Evolutionary conservation across 2,888 invertebrate species (phyloP).

Genomic region (Dorcus hopei): DNA sequence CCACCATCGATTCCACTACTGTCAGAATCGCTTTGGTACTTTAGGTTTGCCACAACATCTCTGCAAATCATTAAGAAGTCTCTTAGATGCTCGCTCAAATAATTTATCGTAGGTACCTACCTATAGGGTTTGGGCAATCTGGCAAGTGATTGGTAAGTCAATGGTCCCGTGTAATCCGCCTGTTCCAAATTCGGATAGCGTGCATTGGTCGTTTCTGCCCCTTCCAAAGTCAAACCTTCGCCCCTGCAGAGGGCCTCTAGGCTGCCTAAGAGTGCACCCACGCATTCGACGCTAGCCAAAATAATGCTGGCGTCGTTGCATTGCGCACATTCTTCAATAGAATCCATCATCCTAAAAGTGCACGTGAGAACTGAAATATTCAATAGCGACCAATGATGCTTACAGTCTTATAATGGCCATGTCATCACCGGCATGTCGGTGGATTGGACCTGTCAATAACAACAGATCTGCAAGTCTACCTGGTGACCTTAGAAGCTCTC

Average conservation of each 20-base stretch:
- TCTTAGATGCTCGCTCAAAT: not conserved
- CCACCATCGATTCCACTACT: slow-evolving; percentile 54
- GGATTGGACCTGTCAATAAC: slow-evolving; percentile 58
- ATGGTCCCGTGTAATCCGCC: slow-evolving; percentile 78
- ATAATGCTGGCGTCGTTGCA: slow-evolving; percentile 73
- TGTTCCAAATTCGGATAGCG: slow-evolving; percentile 68
- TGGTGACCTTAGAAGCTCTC: slow-evolving; percentile 77
- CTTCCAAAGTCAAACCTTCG: slow-evolving; percentile 64
- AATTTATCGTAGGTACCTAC: slow-evolving; percentile 47
- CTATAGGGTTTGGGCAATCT: slow-evolving; percentile 79
- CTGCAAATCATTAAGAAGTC: slow-evolving; percentile 43
- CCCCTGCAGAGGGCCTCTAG: slow-evolving; percentile 77
- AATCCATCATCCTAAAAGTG: slow-evolving; percentile 76
- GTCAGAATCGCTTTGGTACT: slow-evolving; percentile 63
- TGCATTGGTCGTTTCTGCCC: slow-evolving; percentile 60
- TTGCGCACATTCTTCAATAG: slow-evolving; percentile 88
- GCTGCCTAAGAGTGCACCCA: slow-evolving; percentile 78
- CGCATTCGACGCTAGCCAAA: slow-evolving; percentile 78
- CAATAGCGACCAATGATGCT: slow-evolving; percentile 35
- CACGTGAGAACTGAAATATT: not conserved
- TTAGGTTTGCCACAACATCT: slow-evolving; percentile 64
- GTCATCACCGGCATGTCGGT: slow-evolving; percentile 68
- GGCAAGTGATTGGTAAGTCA: slow-evolving; percentile 82
- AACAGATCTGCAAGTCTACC: slow-evolving; percentile 71
- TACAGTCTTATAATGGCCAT: slow-evolving; percentile 81